These are phyloP conservation scores for Anas flavirostris DNA, from an alignment of 2,797 vertebrate genomes.

Conservation along the genomic window DNA sequence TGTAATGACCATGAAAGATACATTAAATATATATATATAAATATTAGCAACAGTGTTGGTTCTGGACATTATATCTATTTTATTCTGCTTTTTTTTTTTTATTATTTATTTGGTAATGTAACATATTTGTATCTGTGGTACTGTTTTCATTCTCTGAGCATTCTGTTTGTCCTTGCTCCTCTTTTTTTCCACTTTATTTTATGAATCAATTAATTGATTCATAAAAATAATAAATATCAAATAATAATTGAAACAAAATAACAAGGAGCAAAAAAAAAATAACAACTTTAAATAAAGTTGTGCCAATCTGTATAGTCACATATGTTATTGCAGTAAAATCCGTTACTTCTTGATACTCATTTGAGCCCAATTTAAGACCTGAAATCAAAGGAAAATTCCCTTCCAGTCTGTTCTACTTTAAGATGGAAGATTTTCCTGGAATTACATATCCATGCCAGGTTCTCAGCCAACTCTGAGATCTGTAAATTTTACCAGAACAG, in stretches of 20 bases:
- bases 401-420: not conserved
- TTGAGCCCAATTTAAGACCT: not conserved
- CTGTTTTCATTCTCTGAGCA: not conserved
- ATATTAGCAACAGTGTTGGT: not conserved
- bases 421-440: not conserved
- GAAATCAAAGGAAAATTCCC: not conserved
- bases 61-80: not conserved
- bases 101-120: not conserved
- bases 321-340: not conserved
- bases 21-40: not conserved
- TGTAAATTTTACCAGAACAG: not conserved
- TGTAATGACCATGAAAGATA: not conserved
- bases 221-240: not conserved
- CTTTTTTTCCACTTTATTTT: not conserved
- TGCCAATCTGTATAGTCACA: not conserved
- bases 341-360: not conserved
- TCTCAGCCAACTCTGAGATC: not conserved
- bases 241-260: not conserved
- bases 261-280: not conserved
- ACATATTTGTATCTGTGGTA: not conserved
- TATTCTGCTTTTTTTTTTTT: not conserved
- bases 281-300: not conserved
- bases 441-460: not conserved
- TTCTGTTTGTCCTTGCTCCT: not conserved
- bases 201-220: accelerated